Base-by-base conservation (phyloP, 1,140 invertebrate genomes). In the Reticulitermes speratus region DNA sequence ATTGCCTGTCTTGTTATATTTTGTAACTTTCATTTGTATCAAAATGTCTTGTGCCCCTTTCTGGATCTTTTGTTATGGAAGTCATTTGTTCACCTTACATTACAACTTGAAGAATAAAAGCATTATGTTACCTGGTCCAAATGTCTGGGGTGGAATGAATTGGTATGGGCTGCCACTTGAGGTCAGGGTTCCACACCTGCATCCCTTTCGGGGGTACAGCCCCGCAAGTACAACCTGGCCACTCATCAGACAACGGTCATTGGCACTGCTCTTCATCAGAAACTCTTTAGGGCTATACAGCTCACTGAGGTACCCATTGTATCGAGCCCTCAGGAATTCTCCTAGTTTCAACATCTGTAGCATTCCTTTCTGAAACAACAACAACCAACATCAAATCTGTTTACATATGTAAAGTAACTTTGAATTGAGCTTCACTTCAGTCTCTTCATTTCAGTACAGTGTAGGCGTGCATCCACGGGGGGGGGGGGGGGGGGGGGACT, bases 121-220 rank as follows among this genome's bases (percentile, higher is more conserved):
- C 5, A 55, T 55, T 5, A 55, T 55, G n/a, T 91, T 92, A 97
- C 96, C 90, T 94, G 94, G 90, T 97, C 96, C 65, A 94, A 88
- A 44, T 92, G 87, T 84, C 92, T 93, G 0, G 96, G 75, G 94
- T 90, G 11, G 95, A 95, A 90, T 97, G 95, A 25, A 98, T 94
- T 2, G 97, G 96, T 88, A 98, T 95, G 0, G 97, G 97, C 88
- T 97, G 96, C 97, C 97, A 99, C 0, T 91, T 89, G 82, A 98
- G 91, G 82, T 94, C 91, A 0, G 92, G 90, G 88, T 96, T 93
- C 94, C 97, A 97, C 87, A 94, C 91, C 89, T 96, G 94, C 44
- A 93, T 91, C 12, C 93, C 91, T 44, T 90, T 90, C 0, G 97
- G 97, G 95, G 96, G 91, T 95, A 98, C 59, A 98, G 91, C 44